Conservation (phyloP, 2,797 vertebrate genomes). For the Lepus oiostolus region DNA sequence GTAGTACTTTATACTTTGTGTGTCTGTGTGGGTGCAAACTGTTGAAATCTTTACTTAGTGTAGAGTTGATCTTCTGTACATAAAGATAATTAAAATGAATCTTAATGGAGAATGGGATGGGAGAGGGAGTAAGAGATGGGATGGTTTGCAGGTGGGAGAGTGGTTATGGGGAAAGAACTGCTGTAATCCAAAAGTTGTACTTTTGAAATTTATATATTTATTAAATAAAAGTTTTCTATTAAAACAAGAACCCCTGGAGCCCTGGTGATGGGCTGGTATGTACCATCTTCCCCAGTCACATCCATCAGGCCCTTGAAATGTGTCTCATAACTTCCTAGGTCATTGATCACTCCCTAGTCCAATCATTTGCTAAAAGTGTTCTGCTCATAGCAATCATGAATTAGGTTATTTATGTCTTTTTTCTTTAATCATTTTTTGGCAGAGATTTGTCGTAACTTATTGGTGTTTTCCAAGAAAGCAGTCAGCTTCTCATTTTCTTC, state of each 20-base stretch:
- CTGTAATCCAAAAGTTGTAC: too few species aligned
- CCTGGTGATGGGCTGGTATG: neutral
- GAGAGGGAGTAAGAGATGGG: too few species aligned
- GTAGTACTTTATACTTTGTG: too few species aligned
- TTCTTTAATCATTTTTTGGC: neutral
- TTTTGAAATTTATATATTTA: too few species aligned
- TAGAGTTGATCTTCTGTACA: too few species aligned
- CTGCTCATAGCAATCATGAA: neutral
- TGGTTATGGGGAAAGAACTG: too few species aligned
- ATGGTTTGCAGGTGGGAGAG: too few species aligned
- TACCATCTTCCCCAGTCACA: neutral
- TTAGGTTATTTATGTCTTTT: neutral
- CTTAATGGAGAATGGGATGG: too few species aligned
- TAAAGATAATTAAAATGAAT: too few species aligned
- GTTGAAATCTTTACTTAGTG: too few species aligned
- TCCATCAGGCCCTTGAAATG: neutral
- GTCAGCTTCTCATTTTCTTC: slow-evolving; percentile 6
- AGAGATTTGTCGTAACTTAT: slow-evolving; percentile 36
- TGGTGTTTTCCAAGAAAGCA: neutral
- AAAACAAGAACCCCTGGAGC: neutral
- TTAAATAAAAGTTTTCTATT: neutral
- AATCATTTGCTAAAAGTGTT: neutral
- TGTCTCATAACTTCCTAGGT: neutral
- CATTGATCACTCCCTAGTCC: neutral
- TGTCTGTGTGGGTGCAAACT: too few species aligned